phyloP scores from a whole-genome alignment of 2,888 invertebrate genomes.

The Elaeidobius kamerunicus region DNA sequence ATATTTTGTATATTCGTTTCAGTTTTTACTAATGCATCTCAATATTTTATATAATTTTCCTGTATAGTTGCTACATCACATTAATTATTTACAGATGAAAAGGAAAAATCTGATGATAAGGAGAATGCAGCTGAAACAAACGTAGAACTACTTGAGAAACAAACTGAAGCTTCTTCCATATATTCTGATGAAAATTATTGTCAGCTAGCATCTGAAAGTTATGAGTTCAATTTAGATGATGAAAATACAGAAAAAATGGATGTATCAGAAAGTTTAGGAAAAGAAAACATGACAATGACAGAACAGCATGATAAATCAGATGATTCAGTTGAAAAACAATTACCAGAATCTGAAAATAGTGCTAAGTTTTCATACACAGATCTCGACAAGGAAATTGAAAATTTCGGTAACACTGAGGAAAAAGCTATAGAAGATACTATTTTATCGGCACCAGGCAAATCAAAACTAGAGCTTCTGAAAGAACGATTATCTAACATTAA shows the following conservation, averaged over 20 bases:
- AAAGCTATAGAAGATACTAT: constrained; percentile 4
- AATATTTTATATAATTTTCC: no score
- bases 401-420: constrained; percentile 9
- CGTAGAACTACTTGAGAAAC: background rate
- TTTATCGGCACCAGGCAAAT: constrained; percentile 18
- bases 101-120: no score
- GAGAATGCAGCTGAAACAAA: background rate
- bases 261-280: background rate
- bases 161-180: background rate
- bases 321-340: background rate
- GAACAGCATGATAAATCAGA: background rate
- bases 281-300: background rate
- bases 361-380: constrained; percentile 6
- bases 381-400: constrained; percentile 17
- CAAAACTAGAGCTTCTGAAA: constrained; percentile 44
- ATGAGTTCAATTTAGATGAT: constrained; percentile 18
- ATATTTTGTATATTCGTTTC: no score
- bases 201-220: constrained; percentile 6
- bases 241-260: constrained; percentile 1
- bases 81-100: no score
- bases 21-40: no score
- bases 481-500: constrained; percentile 42
- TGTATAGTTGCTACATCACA: no score
- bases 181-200: background rate
- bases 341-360: background rate